Evolutionary conservation across 2,797 vertebrate genomes (phyloP), one percentile per base, ranked within the genome.

Genomic region (Varecia variegata): DNA sequence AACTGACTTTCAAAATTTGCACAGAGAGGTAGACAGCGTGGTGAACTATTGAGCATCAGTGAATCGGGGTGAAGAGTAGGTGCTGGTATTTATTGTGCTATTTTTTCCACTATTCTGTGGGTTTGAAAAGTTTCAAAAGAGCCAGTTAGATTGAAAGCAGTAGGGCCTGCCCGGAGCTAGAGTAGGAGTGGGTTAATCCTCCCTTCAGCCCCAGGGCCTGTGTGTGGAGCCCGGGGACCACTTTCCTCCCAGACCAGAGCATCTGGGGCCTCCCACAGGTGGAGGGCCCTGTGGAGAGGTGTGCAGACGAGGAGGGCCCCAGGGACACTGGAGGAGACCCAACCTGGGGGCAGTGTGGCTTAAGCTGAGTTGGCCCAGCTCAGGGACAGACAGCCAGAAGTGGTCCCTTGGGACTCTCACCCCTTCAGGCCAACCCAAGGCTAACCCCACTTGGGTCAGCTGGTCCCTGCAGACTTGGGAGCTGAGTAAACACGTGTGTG

Each of bases 1-100:
- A 4, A 21, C 94, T 40, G 17, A 38, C 62, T 73, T 76, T 50
- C 18, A 30, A 27, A 40, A 38, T 17, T 21, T 76, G 4, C 25
- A n/a, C 32, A n/a, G 58, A 52, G 54, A 62, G 15, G 43, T 45
- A 50, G 60, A 20, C 32, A 35, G 58, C 1, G 18, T 3, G 38
- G 62, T 23, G 4, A 7, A 1, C 2, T 0, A 0, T 40, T 35
- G 6, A 5, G 25, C 12, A 0, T 40, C 11, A 5, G 18, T 20
- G 52, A 52, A n/a, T 3, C 3, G 17, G 14, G 52, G 85, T 38
- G 20, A 79, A 15, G 54, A 11, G 30, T 4, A 32, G 43, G 38
- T 2, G 23, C 15, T 40, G 17, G 52, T 2, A 12, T 54, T 32
- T 13, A 2, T 67, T 13, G 10, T 2, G 17, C 20, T 58, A 9